These are phyloP conservation scores for Lithophane socia DNA, from an alignment of 2,888 invertebrate species.

Conservation along the genomic window DNA sequence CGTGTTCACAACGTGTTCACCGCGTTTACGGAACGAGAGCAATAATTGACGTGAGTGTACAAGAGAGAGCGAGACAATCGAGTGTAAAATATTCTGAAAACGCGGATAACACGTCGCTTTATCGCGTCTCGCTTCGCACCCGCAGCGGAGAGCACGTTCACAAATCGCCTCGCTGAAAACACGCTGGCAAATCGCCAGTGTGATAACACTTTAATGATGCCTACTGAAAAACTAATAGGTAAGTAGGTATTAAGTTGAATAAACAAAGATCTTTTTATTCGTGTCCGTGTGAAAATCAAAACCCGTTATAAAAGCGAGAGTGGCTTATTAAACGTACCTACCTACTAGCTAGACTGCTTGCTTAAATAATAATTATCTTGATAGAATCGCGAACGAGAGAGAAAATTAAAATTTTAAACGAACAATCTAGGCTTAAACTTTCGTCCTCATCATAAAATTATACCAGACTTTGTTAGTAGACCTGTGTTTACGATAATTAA, in stretches of 20 bases:
- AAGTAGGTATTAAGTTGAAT: background rate
- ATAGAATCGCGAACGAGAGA: constrained; percentile 18
- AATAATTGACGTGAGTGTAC: background rate
- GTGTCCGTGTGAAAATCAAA: constrained; percentile 37
- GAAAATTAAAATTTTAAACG: constrained; percentile 35
- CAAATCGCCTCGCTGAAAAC: too few relatives aligned
- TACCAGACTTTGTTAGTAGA: constrained; percentile 7
- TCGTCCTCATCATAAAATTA: constrained; percentile 18
- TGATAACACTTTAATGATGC: background rate
- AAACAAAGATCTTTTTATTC: constrained; percentile 32
- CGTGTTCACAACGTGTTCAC: background rate
- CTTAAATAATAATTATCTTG: constrained; percentile 12
- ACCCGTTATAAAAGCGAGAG: constrained; percentile 44
- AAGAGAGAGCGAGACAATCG: background rate
- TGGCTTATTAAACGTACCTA: constrained; percentile 33
- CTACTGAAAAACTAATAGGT: constrained; percentile 10
- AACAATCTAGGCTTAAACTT: constrained; percentile 12
- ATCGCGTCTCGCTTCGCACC: background rate
- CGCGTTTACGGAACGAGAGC: background rate
- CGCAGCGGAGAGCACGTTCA: too few relatives aligned
- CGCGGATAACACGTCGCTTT: background rate
- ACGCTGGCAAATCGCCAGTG: too few relatives aligned
- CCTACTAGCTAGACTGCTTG: background rate
- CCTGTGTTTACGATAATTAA: constrained; percentile 20
- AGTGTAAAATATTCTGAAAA: background rate